Conservation (phyloP, 1,140 invertebrate genomes). For the Pseudachorutes palmiensis region DNA sequence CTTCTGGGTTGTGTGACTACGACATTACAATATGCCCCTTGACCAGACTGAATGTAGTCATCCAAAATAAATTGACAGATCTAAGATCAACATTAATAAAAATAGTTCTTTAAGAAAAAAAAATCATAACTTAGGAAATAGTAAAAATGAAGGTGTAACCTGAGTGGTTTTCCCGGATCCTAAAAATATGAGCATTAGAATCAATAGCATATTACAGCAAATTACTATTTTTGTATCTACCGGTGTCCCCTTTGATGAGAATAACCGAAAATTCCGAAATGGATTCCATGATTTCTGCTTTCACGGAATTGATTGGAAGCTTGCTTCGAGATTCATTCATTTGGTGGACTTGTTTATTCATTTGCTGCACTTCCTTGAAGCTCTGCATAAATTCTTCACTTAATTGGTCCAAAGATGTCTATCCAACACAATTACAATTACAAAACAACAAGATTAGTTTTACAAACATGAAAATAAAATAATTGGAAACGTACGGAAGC, state of each 20-base stretch:
- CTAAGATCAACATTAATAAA: slow-evolving; percentile 43
- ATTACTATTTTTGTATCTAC: too few relatives aligned
- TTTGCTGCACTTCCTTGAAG: slow-evolving; percentile 55
- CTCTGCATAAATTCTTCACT: slow-evolving; percentile 64
- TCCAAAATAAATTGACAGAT: slow-evolving; percentile 95
- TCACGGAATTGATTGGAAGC: slow-evolving; percentile 67
- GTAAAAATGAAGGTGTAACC: slow-evolving; percentile 41
- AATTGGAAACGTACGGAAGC: slow-evolving; percentile 53
- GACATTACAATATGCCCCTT: slow-evolving; percentile 74
- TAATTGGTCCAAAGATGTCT: slow-evolving; percentile 67
- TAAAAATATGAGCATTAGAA: slow-evolving; percentile 42
- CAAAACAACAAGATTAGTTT: slow-evolving; percentile 9
- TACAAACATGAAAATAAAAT: not conserved
- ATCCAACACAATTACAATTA: slow-evolving; percentile 18
- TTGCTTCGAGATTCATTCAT: slow-evolving; percentile 58
- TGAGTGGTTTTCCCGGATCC: slow-evolving; percentile 78
- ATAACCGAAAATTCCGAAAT: slow-evolving; percentile 80
- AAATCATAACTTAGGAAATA: not conserved
- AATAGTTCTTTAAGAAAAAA: slow-evolving; percentile 11
- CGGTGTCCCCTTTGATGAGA: slow-evolving; percentile 76
- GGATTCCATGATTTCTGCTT: slow-evolving; percentile 65
- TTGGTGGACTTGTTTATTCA: slow-evolving; percentile 52
- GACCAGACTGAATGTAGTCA: slow-evolving; percentile 77
- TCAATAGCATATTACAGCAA: not conserved
- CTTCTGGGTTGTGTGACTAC: slow-evolving; percentile 88